Evolutionary conservation across 2,888 invertebrate species (phyloP).

Genomic region (Autographa pulchrina): DNA sequence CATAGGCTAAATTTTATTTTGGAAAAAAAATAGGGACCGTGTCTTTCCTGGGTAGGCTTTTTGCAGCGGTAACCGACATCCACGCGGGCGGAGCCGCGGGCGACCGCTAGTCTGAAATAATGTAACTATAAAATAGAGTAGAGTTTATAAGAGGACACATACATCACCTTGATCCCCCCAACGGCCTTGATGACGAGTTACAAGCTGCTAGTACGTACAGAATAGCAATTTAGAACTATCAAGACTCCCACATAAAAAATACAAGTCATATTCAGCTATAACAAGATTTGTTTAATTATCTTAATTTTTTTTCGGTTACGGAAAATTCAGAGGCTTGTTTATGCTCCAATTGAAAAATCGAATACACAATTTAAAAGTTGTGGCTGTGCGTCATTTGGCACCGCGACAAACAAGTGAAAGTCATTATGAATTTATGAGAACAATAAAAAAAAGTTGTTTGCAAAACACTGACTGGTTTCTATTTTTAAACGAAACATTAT

Average conservation of each 20-base stretch:
- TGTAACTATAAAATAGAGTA: background rate
- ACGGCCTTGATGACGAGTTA: constrained; percentile 22
- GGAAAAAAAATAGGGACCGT: too few relatives aligned
- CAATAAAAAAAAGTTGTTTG: background rate
- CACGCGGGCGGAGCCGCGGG: too few relatives aligned
- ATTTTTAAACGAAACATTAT: background rate
- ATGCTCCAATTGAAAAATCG: constrained; percentile 22
- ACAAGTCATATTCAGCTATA: background rate
- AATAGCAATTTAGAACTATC: constrained; percentile 12
- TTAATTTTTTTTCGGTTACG: background rate
- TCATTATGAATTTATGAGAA: constrained; percentile 32
- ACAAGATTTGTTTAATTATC: background rate
- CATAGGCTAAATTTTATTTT: too few relatives aligned
- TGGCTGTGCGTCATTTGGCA: constrained; percentile 43
- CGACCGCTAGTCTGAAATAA: too few relatives aligned
- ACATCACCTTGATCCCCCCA: constrained; percentile 10
- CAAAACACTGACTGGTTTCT: background rate
- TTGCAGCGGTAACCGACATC: too few relatives aligned
- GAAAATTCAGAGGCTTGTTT: background rate
- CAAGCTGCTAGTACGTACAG: constrained; percentile 23
- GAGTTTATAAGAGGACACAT: constrained; percentile 7
- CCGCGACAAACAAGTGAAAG: constrained; percentile 48
- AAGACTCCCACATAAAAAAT: constrained; percentile 3
- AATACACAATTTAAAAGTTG: constrained; percentile 18
- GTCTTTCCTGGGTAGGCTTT: too few relatives aligned